phyloP scores from a whole-genome alignment of 2,888 invertebrate genomes.

The Keiferia lycopersicella region DNA sequence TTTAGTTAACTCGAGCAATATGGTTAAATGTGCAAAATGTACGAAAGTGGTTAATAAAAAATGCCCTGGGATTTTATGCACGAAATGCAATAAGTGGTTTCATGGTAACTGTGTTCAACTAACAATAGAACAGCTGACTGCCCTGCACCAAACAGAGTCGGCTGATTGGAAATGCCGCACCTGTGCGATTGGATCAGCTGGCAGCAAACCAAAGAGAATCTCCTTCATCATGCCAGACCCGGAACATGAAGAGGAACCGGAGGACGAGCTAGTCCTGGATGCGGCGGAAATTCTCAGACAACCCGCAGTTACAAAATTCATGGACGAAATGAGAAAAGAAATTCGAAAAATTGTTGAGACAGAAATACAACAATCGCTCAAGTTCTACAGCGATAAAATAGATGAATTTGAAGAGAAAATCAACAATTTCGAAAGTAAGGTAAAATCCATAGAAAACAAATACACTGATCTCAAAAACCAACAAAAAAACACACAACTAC shows the following conservation, averaged over 20 bases:
- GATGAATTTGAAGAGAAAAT: conserved; percentile 27
- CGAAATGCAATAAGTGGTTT: conserved; percentile 19
- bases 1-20: background rate
- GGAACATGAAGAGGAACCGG: background rate
- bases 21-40: conserved; percentile 16
- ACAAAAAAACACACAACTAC: conserved; percentile 28
- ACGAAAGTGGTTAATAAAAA: conserved; percentile 15
- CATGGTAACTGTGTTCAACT: background rate
- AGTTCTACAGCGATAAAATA: conserved; percentile 28
- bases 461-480: conserved; percentile 25
- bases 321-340: conserved; percentile 16
- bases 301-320: conserved; percentile 15
- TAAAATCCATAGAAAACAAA: conserved; percentile 30
- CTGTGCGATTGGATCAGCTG: background rate
- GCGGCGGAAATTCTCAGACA: conserved; percentile 1
- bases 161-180: conserved; percentile 14
- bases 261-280: background rate
- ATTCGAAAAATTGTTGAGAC: background rate
- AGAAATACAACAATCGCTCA: background rate
- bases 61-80: conserved; percentile 7
- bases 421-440: conserved; percentile 26
- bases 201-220: background rate
- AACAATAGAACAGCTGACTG: conserved; percentile 6
- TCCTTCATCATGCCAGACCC: conserved; percentile 17
- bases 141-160: conserved; percentile 6